Base-by-base conservation (phyloP, 2,797 vertebrate species). In the Lindbergichthys nudifrons region DNA sequence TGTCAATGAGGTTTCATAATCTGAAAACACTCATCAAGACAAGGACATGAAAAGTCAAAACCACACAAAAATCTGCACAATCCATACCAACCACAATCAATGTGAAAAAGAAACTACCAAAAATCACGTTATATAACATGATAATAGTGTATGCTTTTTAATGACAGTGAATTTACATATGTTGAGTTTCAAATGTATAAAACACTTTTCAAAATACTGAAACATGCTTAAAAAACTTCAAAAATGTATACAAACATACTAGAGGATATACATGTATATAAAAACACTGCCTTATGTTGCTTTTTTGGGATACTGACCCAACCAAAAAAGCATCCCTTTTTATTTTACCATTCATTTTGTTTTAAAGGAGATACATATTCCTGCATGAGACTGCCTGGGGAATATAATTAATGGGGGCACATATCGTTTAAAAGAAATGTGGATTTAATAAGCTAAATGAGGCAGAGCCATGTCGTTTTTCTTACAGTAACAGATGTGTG, bases 401-500 rank as follows among this genome's bases (percentile, higher is more conserved):
- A 77, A 14, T 30, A 16, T 70, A 19, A 83, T 81, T 81, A 64
- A 78, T 82, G 53, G 70, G 47, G 19, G 10, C 32, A 59, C 51
- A 48, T 39, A 58, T 68, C 32, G 32, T 12, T 69, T 32, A 65
- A 48, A 16, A 36, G 58, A 50, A 51, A 78, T 16, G 60, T 30
- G 39, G 64, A 79, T 65, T 48, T 72, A 65, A 54, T 63, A 23
- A 51, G 21, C 62, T 79, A 59, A 83, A 85, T 80, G 75, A 72
- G 39, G 62, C 64, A 65, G 58, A 71, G 50, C 46, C 47, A 12
- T 62, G 7, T 8, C 21, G 36, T 64, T 62, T 61, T 65, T 67
- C 42, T 60, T 67, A 62, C 64, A 60, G 69, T 58, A 86, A 80
- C 70, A 80, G 85, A 87, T 85, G 81, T 87, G 85, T 79, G 74